A percentile compares a stretch with the other conserved stretches of the same genome.
phyloP scores from a whole-genome alignment of 1,140 invertebrate species.

The Drosophila athabasca region DNA sequence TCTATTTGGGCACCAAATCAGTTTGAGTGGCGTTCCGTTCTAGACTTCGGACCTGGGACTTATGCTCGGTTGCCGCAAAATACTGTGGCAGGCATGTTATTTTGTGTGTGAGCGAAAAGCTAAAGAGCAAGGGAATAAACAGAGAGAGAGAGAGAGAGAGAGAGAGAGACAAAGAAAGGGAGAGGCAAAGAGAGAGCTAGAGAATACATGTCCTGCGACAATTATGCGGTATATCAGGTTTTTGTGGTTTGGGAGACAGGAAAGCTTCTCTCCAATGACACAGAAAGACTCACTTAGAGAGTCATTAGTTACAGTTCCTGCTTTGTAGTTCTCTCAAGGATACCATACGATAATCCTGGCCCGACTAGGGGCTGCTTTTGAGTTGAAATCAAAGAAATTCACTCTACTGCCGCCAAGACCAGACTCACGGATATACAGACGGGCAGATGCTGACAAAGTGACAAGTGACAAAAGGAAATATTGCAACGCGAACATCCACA shows the following conservation, averaged over 20 bases:
- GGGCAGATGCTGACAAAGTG: constrained; percentile 15
- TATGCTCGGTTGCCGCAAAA: background rate
- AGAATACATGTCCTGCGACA: constrained; percentile 21
- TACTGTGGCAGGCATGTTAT: background rate
- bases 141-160: background rate
- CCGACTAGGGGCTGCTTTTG: too few relatives aligned
- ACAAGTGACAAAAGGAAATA: constrained; percentile 39
- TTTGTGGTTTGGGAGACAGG: constrained; percentile 7
- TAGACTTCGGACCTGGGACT: too few relatives aligned
- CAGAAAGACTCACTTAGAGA: background rate
- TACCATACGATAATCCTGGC: too few relatives aligned
- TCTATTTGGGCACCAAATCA: too few relatives aligned
- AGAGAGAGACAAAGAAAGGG: background rate
- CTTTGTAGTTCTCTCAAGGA: too few relatives aligned
- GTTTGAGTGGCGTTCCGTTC: too few relatives aligned
- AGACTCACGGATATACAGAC: background rate
- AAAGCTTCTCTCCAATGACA: background rate
- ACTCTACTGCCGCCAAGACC: too few relatives aligned
- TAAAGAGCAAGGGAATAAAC: background rate
- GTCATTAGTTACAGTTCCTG: too few relatives aligned
- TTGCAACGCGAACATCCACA: constrained; percentile 21
- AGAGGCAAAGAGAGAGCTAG: constrained; percentile 1
- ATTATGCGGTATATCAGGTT: constrained; percentile 41
- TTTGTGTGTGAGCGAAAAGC: too few relatives aligned
- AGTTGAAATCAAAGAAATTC: too few relatives aligned